Evolutionary conservation across 2,113 vertebrate species (phyloP).

Genomic region (Glareola pratincola): DNA sequence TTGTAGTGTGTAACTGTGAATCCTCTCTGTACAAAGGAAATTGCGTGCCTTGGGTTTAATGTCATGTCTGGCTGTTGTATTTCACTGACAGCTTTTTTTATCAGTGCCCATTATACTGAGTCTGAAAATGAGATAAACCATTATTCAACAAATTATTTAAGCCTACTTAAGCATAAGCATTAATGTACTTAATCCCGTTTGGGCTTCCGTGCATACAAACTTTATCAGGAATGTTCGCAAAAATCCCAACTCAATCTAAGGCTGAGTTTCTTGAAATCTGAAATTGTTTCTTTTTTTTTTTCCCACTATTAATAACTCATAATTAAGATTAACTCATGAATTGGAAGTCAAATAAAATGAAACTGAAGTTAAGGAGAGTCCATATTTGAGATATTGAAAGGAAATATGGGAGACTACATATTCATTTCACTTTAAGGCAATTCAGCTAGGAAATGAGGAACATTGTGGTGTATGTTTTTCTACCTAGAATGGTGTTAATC

Average conservation of each 20-base stretch:
- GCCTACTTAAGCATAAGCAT: not conserved
- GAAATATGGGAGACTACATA: not conserved
- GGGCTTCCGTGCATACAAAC: not conserved
- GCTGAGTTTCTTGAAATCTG: not conserved
- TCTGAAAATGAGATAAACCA: not conserved
- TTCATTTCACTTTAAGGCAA: not conserved
- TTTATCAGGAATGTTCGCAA: not conserved
- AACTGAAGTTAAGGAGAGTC: not conserved
- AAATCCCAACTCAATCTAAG: not conserved
- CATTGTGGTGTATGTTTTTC: not conserved
- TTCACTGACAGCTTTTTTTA: not conserved
- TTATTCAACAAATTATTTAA: not conserved
- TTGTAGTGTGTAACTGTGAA: not conserved
- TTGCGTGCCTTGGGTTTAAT: not conserved
- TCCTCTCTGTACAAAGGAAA: not conserved
- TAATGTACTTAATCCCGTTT: not conserved
- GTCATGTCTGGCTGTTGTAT: not conserved
- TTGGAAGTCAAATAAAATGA: not conserved
- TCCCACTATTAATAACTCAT: not conserved
- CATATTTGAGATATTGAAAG: not conserved
- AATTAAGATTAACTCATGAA: not conserved
- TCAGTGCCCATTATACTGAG: not conserved
- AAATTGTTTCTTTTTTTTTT: not conserved
- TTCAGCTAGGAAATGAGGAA: not conserved
- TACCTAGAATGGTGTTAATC: not conserved